Conservation (phyloP, 2,113 vertebrate genomes). For the Vidua macroura region DNA sequence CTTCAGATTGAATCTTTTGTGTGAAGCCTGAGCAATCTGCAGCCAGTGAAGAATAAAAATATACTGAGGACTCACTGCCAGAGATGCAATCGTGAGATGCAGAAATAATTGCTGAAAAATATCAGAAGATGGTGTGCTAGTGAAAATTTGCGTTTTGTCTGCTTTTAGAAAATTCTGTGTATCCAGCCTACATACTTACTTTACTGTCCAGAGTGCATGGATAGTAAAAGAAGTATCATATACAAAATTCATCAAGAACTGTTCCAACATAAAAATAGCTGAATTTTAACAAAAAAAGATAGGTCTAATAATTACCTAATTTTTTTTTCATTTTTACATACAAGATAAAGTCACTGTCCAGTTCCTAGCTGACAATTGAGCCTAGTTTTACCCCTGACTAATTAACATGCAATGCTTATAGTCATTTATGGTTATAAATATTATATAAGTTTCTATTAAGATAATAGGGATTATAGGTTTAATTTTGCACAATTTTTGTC, state of each 20-base stretch:
- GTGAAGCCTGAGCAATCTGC: slow-evolving; percentile 3
- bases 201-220: neutral
- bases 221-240: neutral
- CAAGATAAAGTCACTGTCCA: neutral
- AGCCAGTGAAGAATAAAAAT: slow-evolving; percentile 28
- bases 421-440: neutral
- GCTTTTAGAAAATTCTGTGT: neutral
- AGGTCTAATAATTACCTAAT: neutral
- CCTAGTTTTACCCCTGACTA: neutral
- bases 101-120: slow-evolving; percentile 27
- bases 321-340: neutral
- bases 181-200: neutral
- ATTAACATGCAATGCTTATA: neutral
- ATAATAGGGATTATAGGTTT: neutral
- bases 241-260: neutral
- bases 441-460: neutral
- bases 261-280: neutral
- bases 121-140: neutral
- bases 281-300: neutral
- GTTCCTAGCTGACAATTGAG: neutral
- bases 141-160: neutral
- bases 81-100: neutral
- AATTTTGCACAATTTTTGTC: neutral
- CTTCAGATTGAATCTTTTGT: slow-evolving; percentile 45
- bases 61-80: neutral